Evolutionary conservation across 2,113 vertebrate genomes (phyloP).

Genomic region (Nipponia nippon): DNA sequence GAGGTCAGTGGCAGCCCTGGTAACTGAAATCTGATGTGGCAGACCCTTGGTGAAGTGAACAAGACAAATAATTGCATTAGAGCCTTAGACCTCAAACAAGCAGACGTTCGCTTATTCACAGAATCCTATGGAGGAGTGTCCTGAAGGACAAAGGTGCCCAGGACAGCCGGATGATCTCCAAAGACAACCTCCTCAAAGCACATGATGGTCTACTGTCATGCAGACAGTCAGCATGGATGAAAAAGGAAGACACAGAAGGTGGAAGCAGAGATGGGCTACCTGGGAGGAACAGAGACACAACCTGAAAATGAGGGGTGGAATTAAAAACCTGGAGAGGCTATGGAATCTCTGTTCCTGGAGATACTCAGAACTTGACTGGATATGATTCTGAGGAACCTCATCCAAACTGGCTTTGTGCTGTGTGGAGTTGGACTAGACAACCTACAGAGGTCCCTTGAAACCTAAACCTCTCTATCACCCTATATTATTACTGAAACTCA

Average conservation of each 20-base stretch:
- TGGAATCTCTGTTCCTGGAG: not conserved
- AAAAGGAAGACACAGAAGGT: not conserved
- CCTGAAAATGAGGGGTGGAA: not conserved
- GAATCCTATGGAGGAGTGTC: not conserved
- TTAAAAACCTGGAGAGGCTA: not conserved
- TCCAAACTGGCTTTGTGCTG: not conserved
- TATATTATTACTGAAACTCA: not conserved
- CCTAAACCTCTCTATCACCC: not conserved
- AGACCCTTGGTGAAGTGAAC: not conserved
- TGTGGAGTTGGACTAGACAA: not conserved
- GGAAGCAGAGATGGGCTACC: not conserved
- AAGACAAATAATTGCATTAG: not conserved
- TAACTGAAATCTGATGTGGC: not conserved
- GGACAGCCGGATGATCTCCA: not conserved
- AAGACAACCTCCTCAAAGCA: not conserved
- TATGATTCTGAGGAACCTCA: not conserved
- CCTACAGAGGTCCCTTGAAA: not conserved
- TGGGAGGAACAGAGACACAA: not conserved
- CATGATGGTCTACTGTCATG: not conserved
- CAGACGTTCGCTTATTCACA: not conserved
- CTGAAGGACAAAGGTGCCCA: not conserved
- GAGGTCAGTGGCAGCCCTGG: not conserved
- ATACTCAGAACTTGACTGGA: not conserved
- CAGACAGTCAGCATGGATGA: not conserved
- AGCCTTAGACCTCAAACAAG: not conserved